Evolutionary conservation across 2,797 vertebrate species (phyloP).

Genomic region (Eidolon dupreanum): DNA sequence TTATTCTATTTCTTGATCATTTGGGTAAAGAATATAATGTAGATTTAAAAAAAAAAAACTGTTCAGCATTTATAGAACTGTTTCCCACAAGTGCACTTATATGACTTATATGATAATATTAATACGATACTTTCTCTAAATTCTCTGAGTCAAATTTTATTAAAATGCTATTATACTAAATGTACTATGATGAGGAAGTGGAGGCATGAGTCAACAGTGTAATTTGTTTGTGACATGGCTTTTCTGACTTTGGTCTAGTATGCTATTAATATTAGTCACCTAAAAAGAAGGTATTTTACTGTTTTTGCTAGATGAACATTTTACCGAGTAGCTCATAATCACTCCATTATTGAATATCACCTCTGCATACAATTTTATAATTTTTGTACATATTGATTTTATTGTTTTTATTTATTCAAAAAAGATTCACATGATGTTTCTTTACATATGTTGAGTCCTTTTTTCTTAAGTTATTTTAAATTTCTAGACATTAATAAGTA

Average conservation of each 20-base stretch:
- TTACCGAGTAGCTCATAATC: not conserved
- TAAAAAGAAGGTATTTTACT: not conserved
- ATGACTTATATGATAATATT: not conserved
- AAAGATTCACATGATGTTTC: not conserved
- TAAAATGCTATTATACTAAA: too few species aligned
- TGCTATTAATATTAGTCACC: not conserved
- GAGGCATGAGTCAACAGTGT: not conserved
- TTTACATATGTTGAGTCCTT: not conserved
- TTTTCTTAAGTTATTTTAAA: conserved; percentile 1
- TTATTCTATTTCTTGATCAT: not conserved
- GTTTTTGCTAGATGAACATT: not conserved
- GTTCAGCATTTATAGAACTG: not conserved
- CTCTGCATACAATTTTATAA: not conserved
- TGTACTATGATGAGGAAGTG: not conserved
- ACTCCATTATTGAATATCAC: not conserved
- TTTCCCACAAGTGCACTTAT: not conserved
- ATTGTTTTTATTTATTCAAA: not conserved
- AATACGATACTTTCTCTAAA: not conserved
- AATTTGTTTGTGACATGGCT: not conserved
- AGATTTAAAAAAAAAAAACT: not conserved
- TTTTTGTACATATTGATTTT: not conserved
- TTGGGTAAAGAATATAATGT: not conserved
- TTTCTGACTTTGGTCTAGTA: not conserved
- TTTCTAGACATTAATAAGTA: not conserved
- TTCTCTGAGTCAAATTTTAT: too few species aligned